phyloP scores from a whole-genome alignment of 2,888 invertebrate species.

The Agrilus mali region DNA sequence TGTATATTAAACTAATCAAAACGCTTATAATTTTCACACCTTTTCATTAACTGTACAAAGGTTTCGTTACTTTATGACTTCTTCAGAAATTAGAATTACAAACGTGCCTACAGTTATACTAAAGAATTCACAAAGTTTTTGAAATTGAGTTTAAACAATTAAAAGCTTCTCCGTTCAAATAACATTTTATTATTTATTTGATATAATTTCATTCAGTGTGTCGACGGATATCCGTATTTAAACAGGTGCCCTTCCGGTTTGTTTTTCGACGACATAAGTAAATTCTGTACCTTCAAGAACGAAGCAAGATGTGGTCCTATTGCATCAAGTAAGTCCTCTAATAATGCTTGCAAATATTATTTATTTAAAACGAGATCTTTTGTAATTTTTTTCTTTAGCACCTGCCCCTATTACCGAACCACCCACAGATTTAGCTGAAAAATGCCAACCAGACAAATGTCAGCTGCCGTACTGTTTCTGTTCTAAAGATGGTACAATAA shows the following conservation, averaged over 20 bases:
- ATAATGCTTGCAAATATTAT: background rate
- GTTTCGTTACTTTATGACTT: too few relatives aligned
- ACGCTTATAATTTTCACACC: too few relatives aligned
- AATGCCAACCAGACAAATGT: constrained; percentile 66
- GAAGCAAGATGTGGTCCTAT: constrained; percentile 87
- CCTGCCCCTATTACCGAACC: constrained; percentile 71
- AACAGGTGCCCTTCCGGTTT: constrained; percentile 83
- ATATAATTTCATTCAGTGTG: constrained; percentile 50
- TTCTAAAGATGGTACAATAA: constrained; percentile 78
- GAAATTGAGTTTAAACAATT: too few relatives aligned
- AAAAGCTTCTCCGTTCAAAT: too few relatives aligned
- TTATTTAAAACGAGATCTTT: background rate
- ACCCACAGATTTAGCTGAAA: constrained; percentile 65
- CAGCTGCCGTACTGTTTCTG: constrained; percentile 82
- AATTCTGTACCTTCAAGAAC: constrained; percentile 79
- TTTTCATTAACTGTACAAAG: too few relatives aligned
- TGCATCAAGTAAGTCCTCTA: constrained; percentile 59
- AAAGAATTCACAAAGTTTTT: too few relatives aligned
- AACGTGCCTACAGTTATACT: too few relatives aligned
- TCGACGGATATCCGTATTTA: constrained; percentile 76
- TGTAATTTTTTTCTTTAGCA: constrained; percentile 37
- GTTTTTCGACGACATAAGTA: constrained; percentile 81
- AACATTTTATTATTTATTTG: constrained; percentile 2
- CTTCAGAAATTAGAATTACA: too few relatives aligned
- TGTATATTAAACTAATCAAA: too few relatives aligned